Conservation (phyloP, 2,888 invertebrate genomes). For the Epirrita christyi region DNA sequence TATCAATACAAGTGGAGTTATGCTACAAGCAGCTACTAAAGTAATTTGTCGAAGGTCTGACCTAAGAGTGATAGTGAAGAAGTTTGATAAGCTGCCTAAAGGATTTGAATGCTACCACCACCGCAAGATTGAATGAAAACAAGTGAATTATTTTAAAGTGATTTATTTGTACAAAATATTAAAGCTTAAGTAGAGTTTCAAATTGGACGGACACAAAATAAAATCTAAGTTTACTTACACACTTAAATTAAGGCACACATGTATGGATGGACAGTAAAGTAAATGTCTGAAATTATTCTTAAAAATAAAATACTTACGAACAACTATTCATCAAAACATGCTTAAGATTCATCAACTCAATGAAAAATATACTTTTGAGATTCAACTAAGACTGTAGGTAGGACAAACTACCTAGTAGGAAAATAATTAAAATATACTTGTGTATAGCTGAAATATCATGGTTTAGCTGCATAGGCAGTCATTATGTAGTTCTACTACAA, state of each 20-base stretch:
- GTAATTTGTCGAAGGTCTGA: slow-evolving; percentile 67
- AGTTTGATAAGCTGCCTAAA: slow-evolving; percentile 59
- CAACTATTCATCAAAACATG: neutral
- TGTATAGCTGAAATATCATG: too few relatives aligned
- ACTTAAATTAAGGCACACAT: slow-evolving; percentile 1
- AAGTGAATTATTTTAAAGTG: slow-evolving; percentile 28
- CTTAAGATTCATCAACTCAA: neutral
- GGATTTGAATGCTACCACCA: slow-evolving; percentile 68
- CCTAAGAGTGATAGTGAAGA: slow-evolving; percentile 60
- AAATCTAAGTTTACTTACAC: neutral
- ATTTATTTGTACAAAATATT: slow-evolving; percentile 33
- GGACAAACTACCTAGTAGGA: too few relatives aligned
- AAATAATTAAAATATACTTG: too few relatives aligned
- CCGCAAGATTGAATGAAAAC: slow-evolving; percentile 44
- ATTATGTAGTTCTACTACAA: too few relatives aligned
- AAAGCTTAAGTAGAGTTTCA: slow-evolving; percentile 27
- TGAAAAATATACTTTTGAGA: neutral
- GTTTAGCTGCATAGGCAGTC: too few relatives aligned
- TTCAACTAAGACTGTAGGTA: too few relatives aligned
- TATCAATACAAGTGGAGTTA: slow-evolving; percentile 61
- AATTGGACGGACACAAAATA: slow-evolving; percentile 1
- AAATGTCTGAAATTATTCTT: neutral
- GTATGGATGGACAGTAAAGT: neutral
- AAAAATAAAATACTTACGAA: neutral
- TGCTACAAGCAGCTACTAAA: slow-evolving; percentile 50